Base-by-base conservation (phyloP, 2,113 vertebrate genomes). In the Mungos mungo region DNA sequence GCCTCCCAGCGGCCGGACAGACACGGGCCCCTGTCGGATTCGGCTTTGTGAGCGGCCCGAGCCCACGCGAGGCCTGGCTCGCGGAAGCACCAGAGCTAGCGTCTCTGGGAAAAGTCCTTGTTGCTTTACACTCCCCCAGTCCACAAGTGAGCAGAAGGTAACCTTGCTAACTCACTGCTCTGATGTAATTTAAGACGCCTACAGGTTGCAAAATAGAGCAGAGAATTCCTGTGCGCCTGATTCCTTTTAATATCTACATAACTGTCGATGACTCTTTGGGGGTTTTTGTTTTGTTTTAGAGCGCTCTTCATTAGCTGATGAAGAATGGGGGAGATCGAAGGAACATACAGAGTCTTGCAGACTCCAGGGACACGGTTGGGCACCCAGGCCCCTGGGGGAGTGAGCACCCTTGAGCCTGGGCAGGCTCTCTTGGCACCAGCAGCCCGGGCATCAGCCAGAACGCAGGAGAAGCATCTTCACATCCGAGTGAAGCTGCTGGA, bases 271-370 rank as follows among this genome's bases (percentile, higher is more conserved):
- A 66, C 57, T 86, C 71, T 71, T 79, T 76, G 77, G 6, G 82
- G 14, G 38, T 4, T 97, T 45, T 66, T 77, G 54, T 98, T 90
- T 90, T 72, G 4, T 74, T 97, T 93, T 57, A 95, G 63, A 18
- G 88, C 80, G 69, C 18, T 35, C 96, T 45, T 31, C 76, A 88
- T 66, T 97, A 45, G n/a, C 94, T 90, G 84, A 50, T 98, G 96
- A 98, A 99, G 97, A 45, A 99, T 99, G 99, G 99, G 99, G 90
- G 99, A 99, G 84, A 99, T 99, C 23, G 99, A 99, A 98, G 99
- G 99, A 69, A 99, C 99, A 0, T 99, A 99, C 97, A 99, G 99
- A 97, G 98, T 98, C 77, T 96, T 99, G 95, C 99, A 99, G 98
- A 99, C 99, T 2, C 99, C 99, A 0, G 99, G 99, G 54, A 99